These are phyloP conservation scores for Platyrinchus mystaceus DNA, from an alignment of 2,797 vertebrate species.

Conservation along the genomic window DNA sequence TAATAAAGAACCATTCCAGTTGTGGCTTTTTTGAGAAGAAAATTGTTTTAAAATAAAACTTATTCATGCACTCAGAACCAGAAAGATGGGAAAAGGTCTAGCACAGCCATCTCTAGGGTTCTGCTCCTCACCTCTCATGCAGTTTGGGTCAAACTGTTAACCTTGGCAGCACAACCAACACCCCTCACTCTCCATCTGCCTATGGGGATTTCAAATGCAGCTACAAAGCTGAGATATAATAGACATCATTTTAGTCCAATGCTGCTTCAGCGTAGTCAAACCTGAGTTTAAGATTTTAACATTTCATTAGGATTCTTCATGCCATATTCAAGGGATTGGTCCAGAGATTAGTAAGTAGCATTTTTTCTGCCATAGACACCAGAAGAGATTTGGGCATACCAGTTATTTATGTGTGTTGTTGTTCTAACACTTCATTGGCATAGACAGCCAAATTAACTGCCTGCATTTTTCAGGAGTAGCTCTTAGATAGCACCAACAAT, in stretches of 20 bases:
- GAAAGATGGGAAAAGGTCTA: background rate
- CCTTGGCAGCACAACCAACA: background rate
- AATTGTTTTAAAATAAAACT: background rate
- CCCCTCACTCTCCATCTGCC: background rate
- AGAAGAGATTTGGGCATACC: background rate
- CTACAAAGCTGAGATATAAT: background rate
- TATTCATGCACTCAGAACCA: background rate
- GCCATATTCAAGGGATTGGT: background rate
- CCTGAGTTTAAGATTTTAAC: background rate
- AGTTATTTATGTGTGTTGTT: background rate
- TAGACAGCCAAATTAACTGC: background rate
- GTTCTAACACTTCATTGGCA: background rate
- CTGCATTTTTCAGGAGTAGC: background rate
- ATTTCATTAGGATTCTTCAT: background rate
- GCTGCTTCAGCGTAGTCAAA: background rate
- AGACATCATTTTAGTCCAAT: background rate
- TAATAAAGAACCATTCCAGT: background rate
- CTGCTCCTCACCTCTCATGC: background rate
- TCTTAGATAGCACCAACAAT: background rate
- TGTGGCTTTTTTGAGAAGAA: constrained; percentile 21
- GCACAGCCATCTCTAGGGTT: background rate
- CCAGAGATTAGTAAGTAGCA: background rate
- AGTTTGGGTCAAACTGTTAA: background rate
- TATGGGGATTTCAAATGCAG: background rate
- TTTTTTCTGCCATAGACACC: background rate